Conservation (phyloP, 2,888 invertebrate genomes). For the Dryobotodes eremita region DNA sequence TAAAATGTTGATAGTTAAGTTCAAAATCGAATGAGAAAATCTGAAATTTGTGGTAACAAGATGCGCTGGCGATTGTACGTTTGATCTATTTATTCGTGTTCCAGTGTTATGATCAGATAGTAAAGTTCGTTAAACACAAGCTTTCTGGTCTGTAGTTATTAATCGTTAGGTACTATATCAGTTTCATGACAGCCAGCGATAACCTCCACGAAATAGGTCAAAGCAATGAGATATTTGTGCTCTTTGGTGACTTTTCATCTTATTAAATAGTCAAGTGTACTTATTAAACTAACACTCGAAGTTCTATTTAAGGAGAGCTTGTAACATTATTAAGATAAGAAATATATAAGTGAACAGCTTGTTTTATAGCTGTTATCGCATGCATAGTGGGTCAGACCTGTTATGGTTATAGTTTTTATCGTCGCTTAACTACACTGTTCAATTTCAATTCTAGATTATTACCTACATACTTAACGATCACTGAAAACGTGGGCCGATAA, state of each 20-base stretch:
- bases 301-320: slow-evolving; percentile 80
- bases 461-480: slow-evolving; percentile 69
- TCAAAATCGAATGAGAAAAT: too few species aligned
- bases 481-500: slow-evolving; percentile 70
- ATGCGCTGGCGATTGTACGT: too few species aligned
- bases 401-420: slow-evolving; percentile 81
- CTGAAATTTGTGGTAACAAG: too few species aligned
- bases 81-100: too few species aligned
- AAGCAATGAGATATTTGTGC: slow-evolving; percentile 14
- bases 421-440: slow-evolving; percentile 75
- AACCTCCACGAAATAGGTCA: slow-evolving; percentile 41
- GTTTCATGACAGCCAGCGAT: slow-evolving; percentile 29
- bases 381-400: slow-evolving; percentile 79
- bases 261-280: slow-evolving; percentile 53
- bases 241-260: slow-evolving; percentile 34
- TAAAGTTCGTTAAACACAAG: slow-evolving; percentile 13
- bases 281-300: slow-evolving; percentile 51
- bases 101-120: slow-evolving; percentile 42
- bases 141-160: slow-evolving; percentile 11
- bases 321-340: slow-evolving; percentile 81
- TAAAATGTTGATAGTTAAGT: too few species aligned
- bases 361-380: slow-evolving; percentile 80
- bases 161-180: slow-evolving; percentile 7
- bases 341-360: slow-evolving; percentile 75
- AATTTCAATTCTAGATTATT: slow-evolving; percentile 78